Base-by-base conservation (phyloP, 1,140 invertebrate species). In the Druon quercuslanigerum region DNA sequence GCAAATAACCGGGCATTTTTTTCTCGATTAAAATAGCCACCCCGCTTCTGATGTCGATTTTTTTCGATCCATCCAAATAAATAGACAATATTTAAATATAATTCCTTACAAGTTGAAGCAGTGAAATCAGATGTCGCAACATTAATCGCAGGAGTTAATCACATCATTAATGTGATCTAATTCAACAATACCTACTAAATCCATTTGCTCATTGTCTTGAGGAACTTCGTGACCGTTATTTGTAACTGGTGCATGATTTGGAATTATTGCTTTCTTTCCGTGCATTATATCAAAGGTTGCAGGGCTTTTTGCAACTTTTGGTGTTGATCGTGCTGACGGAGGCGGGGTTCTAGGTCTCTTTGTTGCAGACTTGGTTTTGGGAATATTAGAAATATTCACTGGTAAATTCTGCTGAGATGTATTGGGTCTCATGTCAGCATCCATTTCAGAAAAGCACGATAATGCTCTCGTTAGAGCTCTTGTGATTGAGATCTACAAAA, bases 101-200 rank as follows among this genome's bases (percentile, higher is more conserved):
- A 75, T 80, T 17, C 56, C 51, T 73, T 75, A 51, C 19, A 20
- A 16, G 16, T 20, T 19, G 16, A 20, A 9, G 19, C 14, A 9
- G 60, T 12, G 14, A 17, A 70, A 70, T 70, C 40, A 70, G 60
- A 33, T 33, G 25, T 33, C 2, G 25, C 25, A 33, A 4, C 25
- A 33, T 33, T 14, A 70, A 70, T 70, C 6, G 60, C 60, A 16
- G 19, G 13, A 70, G 60, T 20, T n/a, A 25, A 1, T 1, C 20
- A 16, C 13, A 70, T 25, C 40, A 40, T 74, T 51, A 11, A 2
- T 51, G 82, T 73, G 14, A 74, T 51, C 0, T 84, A 51, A 3
- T 4, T 20, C 60, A 33, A 70, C 40, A 86, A 51, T 70, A 16
- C 12, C 60, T 33, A 70, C 40, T 33, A 20, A 14, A 19, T 70